Conservation (phyloP, 1,140 invertebrate genomes). For the Trissolcus basalis region DNA sequence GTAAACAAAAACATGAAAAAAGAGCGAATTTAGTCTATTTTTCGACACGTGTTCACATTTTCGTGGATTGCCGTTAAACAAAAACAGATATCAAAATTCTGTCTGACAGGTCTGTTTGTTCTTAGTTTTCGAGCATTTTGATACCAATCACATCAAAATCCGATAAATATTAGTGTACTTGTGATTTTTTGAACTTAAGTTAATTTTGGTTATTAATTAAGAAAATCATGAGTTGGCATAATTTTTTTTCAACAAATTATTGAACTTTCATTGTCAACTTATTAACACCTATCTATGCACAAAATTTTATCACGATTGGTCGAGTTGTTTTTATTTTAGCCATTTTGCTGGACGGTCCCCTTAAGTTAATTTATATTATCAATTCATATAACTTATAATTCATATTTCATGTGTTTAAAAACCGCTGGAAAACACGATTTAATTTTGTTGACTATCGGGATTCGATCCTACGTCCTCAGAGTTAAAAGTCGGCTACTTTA, state of each 20-base stretch:
- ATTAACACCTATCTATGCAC: conserved; percentile 2
- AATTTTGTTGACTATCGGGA: too few relatives aligned
- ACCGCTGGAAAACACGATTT: too few relatives aligned
- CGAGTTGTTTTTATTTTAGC: background rate
- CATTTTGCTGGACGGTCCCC: background rate
- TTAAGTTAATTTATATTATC: background rate
- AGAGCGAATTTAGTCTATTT: conserved; percentile 3
- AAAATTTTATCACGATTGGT: conserved; percentile 3
- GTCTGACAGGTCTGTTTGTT: background rate
- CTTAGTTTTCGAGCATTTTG: conserved; percentile 1
- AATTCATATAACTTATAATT: too few relatives aligned
- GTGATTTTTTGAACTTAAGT: background rate
- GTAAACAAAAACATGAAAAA: conserved; percentile 4
- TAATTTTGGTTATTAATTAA: background rate
- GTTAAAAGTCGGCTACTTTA: too few relatives aligned
- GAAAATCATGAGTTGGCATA: background rate
- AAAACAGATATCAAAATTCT: too few relatives aligned
- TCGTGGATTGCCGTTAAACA: conserved; percentile 2
- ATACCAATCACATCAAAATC: conserved; percentile 2
- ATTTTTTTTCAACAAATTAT: conserved; percentile 3
- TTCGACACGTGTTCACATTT: conserved; percentile 7
- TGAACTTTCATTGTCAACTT: background rate
- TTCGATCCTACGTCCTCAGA: too few relatives aligned
- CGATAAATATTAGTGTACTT: background rate
- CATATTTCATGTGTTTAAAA: too few relatives aligned